Conservation (phyloP, 1,140 invertebrate genomes). For the Bombus fervidus region DNA sequence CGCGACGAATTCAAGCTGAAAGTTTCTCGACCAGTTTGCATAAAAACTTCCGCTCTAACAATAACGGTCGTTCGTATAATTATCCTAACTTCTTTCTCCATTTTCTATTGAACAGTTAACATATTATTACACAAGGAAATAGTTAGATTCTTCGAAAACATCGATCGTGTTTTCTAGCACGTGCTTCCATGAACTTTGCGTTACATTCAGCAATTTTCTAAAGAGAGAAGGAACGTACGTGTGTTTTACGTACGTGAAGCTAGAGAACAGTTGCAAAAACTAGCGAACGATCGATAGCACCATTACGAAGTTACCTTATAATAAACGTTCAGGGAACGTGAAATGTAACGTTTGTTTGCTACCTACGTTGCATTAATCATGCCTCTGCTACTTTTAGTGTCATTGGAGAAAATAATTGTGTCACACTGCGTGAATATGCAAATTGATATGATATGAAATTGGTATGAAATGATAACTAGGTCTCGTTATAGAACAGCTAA, state of each 20-base stretch:
- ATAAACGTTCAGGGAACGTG: background rate
- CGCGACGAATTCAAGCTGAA: slow-evolving; percentile 54
- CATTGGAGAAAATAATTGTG: background rate
- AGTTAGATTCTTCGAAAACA: slow-evolving; percentile 32
- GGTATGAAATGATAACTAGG: background rate
- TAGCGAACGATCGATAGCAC: slow-evolving; percentile 21
- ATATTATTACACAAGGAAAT: background rate
- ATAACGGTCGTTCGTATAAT: background rate
- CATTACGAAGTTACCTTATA: background rate
- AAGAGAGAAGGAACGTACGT: background rate
- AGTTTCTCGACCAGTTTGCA: slow-evolving; percentile 25
- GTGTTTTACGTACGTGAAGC: background rate
- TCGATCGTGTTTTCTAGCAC: background rate
- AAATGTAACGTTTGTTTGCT: slow-evolving; percentile 14
- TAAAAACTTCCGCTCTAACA: slow-evolving; percentile 1
- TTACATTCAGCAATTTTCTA: slow-evolving; percentile 1
- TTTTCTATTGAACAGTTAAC: slow-evolving; percentile 19
- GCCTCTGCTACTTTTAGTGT: background rate
- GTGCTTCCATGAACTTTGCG: background rate
- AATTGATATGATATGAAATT: background rate
- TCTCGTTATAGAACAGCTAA: background rate
- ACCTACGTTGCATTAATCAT: background rate
- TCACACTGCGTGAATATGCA: background rate
- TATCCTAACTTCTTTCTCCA: background rate
- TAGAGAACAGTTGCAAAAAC: background rate